Evolutionary conservation across 2,888 invertebrate species (phyloP).

Genomic region (Ceraclea dissimilis): DNA sequence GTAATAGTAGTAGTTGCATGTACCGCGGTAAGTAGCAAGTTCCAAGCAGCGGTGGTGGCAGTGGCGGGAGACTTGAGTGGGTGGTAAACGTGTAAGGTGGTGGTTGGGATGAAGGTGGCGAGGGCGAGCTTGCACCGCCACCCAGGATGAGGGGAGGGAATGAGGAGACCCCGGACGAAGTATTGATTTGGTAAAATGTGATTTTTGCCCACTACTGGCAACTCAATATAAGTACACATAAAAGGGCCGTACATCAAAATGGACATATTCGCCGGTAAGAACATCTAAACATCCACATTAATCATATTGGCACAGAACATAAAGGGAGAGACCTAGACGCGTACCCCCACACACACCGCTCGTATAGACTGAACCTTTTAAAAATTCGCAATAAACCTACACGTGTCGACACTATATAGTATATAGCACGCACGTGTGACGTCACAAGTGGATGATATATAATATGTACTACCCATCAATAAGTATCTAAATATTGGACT

Average conservation of each 20-base stretch:
- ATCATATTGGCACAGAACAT: neutral
- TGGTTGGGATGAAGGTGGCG: slow-evolving; percentile 31
- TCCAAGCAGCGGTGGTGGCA: slow-evolving; percentile 7
- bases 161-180: slow-evolving; percentile 26
- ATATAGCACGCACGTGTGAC: neutral
- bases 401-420: too few relatives aligned
- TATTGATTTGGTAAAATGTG: slow-evolving; percentile 27
- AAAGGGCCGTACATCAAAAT: slow-evolving; percentile 27
- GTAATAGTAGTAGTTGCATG: slow-evolving; percentile 16
- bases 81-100: slow-evolving; percentile 31
- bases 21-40: slow-evolving; percentile 10
- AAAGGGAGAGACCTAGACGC: neutral
- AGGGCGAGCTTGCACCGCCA: slow-evolving; percentile 30
- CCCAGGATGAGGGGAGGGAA: slow-evolving; percentile 13
- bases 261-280: slow-evolving; percentile 27
- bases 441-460: too few relatives aligned
- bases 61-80: slow-evolving; percentile 33
- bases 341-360: neutral
- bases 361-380: neutral
- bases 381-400: neutral
- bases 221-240: slow-evolving; percentile 26
- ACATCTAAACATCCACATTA: slow-evolving; percentile 20
- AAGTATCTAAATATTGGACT: too few relatives aligned
- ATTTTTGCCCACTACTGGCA: slow-evolving; percentile 25
- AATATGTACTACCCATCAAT: too few relatives aligned